Conservation (phyloP, 2,888 invertebrate species). For the Ephialtes manifestator region DNA sequence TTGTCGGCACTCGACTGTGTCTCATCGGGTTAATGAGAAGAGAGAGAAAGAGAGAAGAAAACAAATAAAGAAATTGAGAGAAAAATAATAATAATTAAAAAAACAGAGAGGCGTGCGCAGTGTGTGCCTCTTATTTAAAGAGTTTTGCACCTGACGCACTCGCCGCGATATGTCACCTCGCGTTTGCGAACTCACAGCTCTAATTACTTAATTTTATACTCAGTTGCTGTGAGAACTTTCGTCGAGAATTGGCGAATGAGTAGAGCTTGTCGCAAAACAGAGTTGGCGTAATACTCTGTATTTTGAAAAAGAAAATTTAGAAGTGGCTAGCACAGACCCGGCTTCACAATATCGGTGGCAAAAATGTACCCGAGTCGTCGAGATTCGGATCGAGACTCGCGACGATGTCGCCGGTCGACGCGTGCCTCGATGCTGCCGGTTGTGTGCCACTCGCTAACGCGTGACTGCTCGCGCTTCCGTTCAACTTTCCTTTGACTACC, state of each 20-base stretch:
- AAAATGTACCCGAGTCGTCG: conserved; percentile 89
- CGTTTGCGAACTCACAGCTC: conserved; percentile 13
- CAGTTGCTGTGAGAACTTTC: conserved; percentile 4
- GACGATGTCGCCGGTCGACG: conserved; percentile 85
- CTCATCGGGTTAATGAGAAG: background rate
- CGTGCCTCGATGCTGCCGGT: conserved; percentile 83
- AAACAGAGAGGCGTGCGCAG: conserved; percentile 2
- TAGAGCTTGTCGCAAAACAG: background rate
- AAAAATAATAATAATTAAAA: conserved; percentile 29
- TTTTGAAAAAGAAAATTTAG: conserved; percentile 75
- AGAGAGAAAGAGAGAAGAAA: background rate
- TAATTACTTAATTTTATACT: background rate
- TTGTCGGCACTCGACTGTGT: conserved; percentile 62
- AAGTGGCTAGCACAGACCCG: conserved; percentile 84
- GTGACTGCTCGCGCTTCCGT: conserved; percentile 85
- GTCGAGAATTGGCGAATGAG: conserved; percentile 17
- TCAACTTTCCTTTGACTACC: conserved; percentile 83
- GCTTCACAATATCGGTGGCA: conserved; percentile 89
- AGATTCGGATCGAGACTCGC: conserved; percentile 87
- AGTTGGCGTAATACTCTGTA: too few species aligned
- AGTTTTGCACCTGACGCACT: background rate
- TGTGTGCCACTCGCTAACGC: conserved; percentile 83
- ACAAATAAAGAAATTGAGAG: background rate
- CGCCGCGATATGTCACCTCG: conserved; percentile 37
- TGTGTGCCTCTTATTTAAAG: background rate